These are phyloP conservation scores for Sphaerolaimus hirsutus DNA, from an alignment of 2,888 invertebrate species.

Conservation along the genomic window DNA sequence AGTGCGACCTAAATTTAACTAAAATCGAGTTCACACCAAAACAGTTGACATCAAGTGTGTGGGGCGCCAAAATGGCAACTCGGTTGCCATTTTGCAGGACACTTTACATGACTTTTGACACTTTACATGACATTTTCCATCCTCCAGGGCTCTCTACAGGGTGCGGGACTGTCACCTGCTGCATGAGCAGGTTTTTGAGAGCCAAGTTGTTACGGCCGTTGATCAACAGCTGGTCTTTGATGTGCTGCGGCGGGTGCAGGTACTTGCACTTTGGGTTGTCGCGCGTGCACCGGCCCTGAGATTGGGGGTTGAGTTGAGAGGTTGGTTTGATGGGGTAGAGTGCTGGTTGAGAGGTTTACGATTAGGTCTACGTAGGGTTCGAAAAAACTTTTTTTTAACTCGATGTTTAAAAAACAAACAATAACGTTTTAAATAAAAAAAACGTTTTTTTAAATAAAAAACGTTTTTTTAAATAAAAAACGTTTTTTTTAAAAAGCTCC, in stretches of 20 bases:
- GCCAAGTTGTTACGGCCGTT: slow-evolving; percentile 98
- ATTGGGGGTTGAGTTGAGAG: slow-evolving; percentile 12
- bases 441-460: not conserved
- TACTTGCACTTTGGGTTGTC: slow-evolving; percentile 99
- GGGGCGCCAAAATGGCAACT: too few relatives aligned
- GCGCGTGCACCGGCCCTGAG: slow-evolving; percentile 95
- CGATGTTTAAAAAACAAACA: not conserved
- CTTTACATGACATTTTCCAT: too few relatives aligned
- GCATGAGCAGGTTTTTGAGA: slow-evolving; percentile 48
- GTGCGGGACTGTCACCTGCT: slow-evolving; percentile 1
- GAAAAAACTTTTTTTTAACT: not conserved
- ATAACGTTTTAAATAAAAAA: not conserved
- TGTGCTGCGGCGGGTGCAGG: slow-evolving; percentile 97
- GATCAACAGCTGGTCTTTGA: slow-evolving; percentile 97
- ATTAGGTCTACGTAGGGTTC: too few relatives aligned
- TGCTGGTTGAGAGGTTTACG: too few relatives aligned
- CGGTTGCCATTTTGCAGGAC: too few relatives aligned
- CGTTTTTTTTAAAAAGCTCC: too few relatives aligned
- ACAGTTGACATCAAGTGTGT: too few relatives aligned
- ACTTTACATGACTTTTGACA: too few relatives aligned
- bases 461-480: too few relatives aligned
- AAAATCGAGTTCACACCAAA: too few relatives aligned
- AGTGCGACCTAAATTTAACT: too few relatives aligned
- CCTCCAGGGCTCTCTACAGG: not conserved
- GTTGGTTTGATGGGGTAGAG: not conserved